These are phyloP conservation scores for Plectropomus leopardus DNA, from an alignment of 2,113 vertebrate genomes.

Conservation along the genomic window DNA sequence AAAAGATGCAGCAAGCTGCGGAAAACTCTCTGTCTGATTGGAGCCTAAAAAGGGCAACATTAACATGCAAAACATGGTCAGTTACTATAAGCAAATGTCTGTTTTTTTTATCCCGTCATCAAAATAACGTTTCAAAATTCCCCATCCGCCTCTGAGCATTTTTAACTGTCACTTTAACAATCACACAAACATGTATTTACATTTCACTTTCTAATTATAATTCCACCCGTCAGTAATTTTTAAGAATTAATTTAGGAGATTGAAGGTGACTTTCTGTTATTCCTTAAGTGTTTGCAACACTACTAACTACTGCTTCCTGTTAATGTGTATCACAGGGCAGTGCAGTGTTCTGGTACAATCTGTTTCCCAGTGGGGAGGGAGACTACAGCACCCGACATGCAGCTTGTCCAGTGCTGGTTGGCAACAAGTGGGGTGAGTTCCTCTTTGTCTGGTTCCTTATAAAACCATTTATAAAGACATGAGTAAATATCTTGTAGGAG, in stretches of 20 bases:
- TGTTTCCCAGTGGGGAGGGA: constrained; percentile 78
- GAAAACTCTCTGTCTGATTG: too few relatives aligned
- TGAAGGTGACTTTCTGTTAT: neutral
- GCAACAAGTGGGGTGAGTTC: constrained; percentile 81
- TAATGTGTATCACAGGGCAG: constrained; percentile 55
- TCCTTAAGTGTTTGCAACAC: neutral
- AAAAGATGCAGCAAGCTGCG: too few relatives aligned
- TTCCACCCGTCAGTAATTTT: neutral
- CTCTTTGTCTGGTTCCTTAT: neutral
- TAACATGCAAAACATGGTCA: neutral
- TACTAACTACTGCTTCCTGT: neutral
- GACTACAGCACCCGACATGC: constrained; percentile 81
- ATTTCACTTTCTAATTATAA: neutral
- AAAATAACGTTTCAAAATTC: too few relatives aligned
- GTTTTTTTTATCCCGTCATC: too few relatives aligned
- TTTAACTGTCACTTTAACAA: neutral
- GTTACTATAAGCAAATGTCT: neutral
- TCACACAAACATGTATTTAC: neutral
- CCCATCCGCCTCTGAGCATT: neutral
- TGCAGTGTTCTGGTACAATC: constrained; percentile 81
- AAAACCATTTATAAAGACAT: neutral
- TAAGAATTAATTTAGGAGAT: neutral
- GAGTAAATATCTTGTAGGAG: neutral
- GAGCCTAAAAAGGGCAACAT: neutral
- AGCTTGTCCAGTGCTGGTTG: constrained; percentile 79